These are phyloP conservation scores for Drosophila sp. DNA, from an alignment of 1,140 invertebrate species.

Conservation along the genomic window DNA sequence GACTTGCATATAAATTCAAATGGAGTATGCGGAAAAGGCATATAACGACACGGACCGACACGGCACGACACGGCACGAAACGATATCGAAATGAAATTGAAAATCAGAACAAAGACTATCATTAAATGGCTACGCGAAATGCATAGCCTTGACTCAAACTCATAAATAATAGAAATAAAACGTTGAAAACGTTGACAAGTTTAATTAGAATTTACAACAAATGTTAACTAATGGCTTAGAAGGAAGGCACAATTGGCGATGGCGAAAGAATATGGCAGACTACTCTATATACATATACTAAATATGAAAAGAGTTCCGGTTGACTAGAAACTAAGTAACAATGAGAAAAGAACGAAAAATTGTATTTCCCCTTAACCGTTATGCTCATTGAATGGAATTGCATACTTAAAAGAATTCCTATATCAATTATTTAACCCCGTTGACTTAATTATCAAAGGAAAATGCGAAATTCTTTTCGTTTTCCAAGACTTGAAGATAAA, in stretches of 20 bases:
- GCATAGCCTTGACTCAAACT: constrained; percentile 32
- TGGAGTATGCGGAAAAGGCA: constrained; percentile 69
- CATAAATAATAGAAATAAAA: constrained; percentile 43
- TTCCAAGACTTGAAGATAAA: too few relatives aligned
- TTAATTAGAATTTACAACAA: constrained; percentile 23
- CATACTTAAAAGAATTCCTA: too few relatives aligned
- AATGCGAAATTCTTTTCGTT: too few relatives aligned
- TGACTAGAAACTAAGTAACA: too few relatives aligned
- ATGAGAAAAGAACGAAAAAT: too few relatives aligned
- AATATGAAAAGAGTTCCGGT: too few relatives aligned
- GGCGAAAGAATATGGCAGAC: not conserved
- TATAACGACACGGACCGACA: constrained; percentile 7
- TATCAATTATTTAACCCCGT: too few relatives aligned
- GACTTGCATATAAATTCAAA: constrained; percentile 74
- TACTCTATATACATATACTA: too few relatives aligned
- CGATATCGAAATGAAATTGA: constrained; percentile 19
- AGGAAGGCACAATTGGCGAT: not conserved
- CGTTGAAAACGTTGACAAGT: constrained; percentile 28
- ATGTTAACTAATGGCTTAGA: not conserved
- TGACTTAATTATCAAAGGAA: too few relatives aligned
- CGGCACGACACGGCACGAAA: constrained; percentile 46
- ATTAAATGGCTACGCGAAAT: constrained; percentile 62
- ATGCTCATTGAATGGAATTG: too few relatives aligned
- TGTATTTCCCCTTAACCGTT: too few relatives aligned
- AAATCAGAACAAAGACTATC: constrained; percentile 43